Evolutionary conservation across 2,113 vertebrate genomes (phyloP), one percentile per base, ranked within the genome.

Genomic region (Varanus komodoensis): DNA sequence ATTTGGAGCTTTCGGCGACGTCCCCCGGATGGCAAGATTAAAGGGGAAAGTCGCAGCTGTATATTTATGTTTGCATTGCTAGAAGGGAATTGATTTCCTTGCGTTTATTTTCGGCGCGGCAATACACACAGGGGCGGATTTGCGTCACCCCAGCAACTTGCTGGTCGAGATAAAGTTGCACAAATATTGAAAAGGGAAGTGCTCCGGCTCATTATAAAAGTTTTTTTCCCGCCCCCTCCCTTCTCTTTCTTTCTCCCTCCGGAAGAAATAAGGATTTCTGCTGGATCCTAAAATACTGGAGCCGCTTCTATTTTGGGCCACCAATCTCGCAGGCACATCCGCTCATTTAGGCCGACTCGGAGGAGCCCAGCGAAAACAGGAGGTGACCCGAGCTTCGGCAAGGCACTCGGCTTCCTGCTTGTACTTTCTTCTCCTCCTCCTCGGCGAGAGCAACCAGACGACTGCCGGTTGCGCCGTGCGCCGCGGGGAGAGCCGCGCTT

Each of bases 241-340:
- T 32, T 54, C 79, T 67, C 38, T 87, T 54, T 57, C 78, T 67
- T 79, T 84, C 57, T 92, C 96, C 97, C 98, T 97, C 98, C 98
- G 99, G 98, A 99, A 99, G 99, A 99, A 99, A 99, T 99, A 98
- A 98, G 98, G 98, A 99, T 98, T 99, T 98, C 97, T 98, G 98
- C 97, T 98, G 98, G 97, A 98, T 98, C 99, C 98, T 98, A 99
- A 99, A 99, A 99, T 99, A 99, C 98, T 97, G 95, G 97, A 98
- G 96, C 97, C 96, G 96, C 93, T 97, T 98, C 98, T 99, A 99
- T 99, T 99, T 98, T 96, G 96, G 98, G 97, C 44, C 89, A 93
- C 96, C 97, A 97, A 99, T 98, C 97, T 98, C 95, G 96, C 98
- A 98, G 98, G 98, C 97, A 98, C 95, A 99, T 99, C 99, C 99